Conservation (phyloP, 2,113 vertebrate species). For the Pelecanus crispus region DNA sequence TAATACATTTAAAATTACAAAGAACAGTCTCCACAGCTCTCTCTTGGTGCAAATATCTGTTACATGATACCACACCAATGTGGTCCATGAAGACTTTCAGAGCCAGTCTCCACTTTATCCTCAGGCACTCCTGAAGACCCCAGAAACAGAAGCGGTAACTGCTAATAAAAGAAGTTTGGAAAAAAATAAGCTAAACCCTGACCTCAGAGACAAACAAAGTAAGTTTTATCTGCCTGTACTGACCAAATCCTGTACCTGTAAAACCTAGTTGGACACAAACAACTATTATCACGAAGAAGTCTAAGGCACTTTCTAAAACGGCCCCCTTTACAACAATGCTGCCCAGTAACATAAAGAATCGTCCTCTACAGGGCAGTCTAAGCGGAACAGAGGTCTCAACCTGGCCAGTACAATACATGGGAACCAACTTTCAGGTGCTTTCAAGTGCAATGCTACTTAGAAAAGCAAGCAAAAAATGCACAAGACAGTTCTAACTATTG, state of each 20-base stretch:
- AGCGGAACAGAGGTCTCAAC: not conserved
- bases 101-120: not conserved
- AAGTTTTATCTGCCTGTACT: not conserved
- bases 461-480: not conserved
- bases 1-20: not conserved
- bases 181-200: not conserved
- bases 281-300: not conserved
- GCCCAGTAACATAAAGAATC: not conserved
- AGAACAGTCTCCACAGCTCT: not conserved
- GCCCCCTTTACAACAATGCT: not conserved
- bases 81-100: not conserved
- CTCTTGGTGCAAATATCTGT: not conserved
- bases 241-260: not conserved
- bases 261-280: rapidly evolving
- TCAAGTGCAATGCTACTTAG: not conserved
- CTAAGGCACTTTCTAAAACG: not conserved
- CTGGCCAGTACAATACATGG: rapidly evolving
- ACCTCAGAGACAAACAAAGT: not conserved
- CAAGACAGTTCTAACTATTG: not conserved
- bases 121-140: not conserved
- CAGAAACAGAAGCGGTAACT: not conserved
- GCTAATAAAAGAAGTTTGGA: not conserved
- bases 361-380: not conserved
- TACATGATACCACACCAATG: not conserved
- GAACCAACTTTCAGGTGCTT: not conserved